phyloP scores from a whole-genome alignment of 2,797 vertebrate species.

The Spea hammondii region DNA sequence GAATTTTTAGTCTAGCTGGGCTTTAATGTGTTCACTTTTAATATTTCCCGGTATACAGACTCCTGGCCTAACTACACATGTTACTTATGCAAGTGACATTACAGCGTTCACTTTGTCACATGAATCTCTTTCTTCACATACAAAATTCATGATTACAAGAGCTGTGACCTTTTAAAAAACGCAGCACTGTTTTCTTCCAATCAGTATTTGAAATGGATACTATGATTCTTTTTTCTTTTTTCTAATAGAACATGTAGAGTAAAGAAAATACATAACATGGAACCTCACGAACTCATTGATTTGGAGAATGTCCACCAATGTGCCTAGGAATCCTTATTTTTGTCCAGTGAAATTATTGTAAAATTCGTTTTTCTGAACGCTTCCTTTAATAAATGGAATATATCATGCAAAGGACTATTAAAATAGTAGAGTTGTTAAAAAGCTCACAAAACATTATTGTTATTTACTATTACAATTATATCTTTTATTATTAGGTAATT shows the following conservation, averaged over 20 bases:
- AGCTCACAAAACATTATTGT: background rate
- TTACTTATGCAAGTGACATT: conserved; percentile 48
- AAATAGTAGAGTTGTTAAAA: background rate
- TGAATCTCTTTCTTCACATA: conserved; percentile 55
- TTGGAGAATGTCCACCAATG: background rate
- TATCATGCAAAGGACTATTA: conserved; percentile 1
- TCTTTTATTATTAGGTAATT: background rate
- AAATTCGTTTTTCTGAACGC: background rate
- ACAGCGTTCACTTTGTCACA: conserved; percentile 53
- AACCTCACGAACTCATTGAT: background rate
- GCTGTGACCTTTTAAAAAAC: conserved; percentile 60
- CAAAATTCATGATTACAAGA: conserved; percentile 55
- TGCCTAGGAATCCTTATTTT: too few species aligned
- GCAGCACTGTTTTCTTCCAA: conserved; percentile 35
- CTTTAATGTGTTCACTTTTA: background rate
- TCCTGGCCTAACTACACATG: conserved; percentile 28
- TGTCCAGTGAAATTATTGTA: background rate
- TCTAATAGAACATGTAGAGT: background rate
- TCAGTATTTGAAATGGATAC: conserved; percentile 25
- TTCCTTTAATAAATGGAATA: background rate
- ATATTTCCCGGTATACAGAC: conserved; percentile 27
- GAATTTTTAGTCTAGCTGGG: too few species aligned
- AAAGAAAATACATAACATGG: background rate
- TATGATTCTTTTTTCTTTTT: background rate
- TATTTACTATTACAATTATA: background rate